These are phyloP conservation scores for Apolygus lucorum DNA, from an alignment of 1,140 invertebrate species.

Conservation along the genomic window DNA sequence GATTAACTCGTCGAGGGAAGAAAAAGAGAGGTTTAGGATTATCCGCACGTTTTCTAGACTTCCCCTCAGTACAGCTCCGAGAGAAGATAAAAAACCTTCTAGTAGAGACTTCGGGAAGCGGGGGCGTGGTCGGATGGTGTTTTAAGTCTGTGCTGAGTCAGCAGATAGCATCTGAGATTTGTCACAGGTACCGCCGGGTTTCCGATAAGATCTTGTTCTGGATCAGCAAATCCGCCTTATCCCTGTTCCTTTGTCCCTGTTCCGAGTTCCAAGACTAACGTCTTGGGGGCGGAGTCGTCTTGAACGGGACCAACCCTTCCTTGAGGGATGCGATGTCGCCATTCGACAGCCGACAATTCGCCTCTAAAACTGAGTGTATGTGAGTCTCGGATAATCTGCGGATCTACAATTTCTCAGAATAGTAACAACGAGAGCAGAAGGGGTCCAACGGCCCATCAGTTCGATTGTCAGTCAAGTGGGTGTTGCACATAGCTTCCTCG, in stretches of 20 bases:
- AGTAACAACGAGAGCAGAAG: too few relatives aligned
- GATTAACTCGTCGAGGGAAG: not conserved
- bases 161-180: not conserved
- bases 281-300: not conserved
- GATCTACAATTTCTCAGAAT: too few relatives aligned
- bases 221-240: not conserved
- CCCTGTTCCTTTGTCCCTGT: not conserved
- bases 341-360: too few relatives aligned
- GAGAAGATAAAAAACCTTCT: not conserved
- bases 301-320: not conserved
- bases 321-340: too few relatives aligned
- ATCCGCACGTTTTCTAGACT: not conserved
- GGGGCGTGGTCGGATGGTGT: not conserved
- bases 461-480: too few relatives aligned
- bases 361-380: too few relatives aligned
- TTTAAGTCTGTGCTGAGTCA: not conserved
- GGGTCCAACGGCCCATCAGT: too few relatives aligned
- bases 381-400: too few relatives aligned
- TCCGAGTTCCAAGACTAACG: not conserved
- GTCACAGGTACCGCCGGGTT: not conserved
- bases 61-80: not conserved
- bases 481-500: too few relatives aligned
- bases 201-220: not conserved
- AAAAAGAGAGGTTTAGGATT: not conserved
- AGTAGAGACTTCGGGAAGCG: not conserved